phyloP scores from a whole-genome alignment of 1,140 invertebrate genomes.

The Trypoxylus dichotomus region DNA sequence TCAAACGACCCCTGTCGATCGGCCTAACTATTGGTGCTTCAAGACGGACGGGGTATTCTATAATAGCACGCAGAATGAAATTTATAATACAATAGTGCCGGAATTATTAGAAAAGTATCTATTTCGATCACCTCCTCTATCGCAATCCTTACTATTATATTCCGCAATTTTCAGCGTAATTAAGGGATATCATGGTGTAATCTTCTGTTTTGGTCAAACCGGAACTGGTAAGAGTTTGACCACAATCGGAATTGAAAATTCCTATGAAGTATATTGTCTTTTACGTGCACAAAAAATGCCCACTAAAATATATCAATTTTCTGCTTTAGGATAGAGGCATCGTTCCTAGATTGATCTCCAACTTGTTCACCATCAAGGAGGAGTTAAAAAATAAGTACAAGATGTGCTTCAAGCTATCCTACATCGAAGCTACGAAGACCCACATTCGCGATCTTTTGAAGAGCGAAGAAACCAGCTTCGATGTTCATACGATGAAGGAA shows the following conservation, averaged over 20 bases:
- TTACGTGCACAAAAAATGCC: not conserved
- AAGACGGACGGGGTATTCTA: slow-evolving; percentile 43
- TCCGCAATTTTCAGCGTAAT: slow-evolving; percentile 38
- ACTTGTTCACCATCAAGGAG: slow-evolving; percentile 38
- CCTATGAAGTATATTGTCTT: slow-evolving; percentile 38
- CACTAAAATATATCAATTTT: not conserved
- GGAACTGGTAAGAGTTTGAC: slow-evolving; percentile 48
- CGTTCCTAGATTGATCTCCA: slow-evolving; percentile 38
- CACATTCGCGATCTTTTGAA: slow-evolving; percentile 41
- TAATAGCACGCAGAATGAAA: slow-evolving; percentile 38
- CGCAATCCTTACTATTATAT: not conserved
- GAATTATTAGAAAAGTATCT: slow-evolving; percentile 41
- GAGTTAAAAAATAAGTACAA: slow-evolving; percentile 38
- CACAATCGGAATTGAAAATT: slow-evolving; percentile 40
- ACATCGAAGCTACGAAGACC: slow-evolving; percentile 42
- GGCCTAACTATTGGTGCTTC: slow-evolving; percentile 45
- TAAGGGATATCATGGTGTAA: slow-evolving; percentile 39
- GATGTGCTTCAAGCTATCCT: slow-evolving; percentile 43
- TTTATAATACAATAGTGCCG: slow-evolving; percentile 37
- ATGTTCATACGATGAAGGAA: slow-evolving; percentile 32
- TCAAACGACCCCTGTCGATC: slow-evolving; percentile 12
- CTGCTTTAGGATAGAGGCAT: slow-evolving; percentile 44
- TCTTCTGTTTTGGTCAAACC: slow-evolving; percentile 43
- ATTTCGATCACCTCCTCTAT: not conserved
- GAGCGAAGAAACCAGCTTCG: slow-evolving; percentile 30